Percentiles rank a stretch among this genome's conserved stretches.
phyloP scores from a whole-genome alignment of 2,797 vertebrate genomes.

The Sebastolobus alascanus region DNA sequence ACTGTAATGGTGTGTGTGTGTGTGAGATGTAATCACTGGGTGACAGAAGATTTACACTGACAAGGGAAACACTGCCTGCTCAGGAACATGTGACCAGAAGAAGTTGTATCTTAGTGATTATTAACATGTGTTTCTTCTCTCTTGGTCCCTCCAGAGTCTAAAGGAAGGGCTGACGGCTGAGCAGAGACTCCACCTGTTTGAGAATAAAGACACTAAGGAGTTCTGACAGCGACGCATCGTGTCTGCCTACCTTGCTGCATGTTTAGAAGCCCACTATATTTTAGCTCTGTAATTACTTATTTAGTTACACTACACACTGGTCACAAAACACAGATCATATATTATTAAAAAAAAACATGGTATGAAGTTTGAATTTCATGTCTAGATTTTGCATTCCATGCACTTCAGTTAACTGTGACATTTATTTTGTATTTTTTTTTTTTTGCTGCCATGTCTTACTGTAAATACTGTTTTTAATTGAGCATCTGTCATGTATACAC shows the following conservation, averaged over 20 bases:
- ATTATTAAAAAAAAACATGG: constrained; percentile 78
- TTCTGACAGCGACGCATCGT: constrained; percentile 80
- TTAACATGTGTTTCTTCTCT: constrained; percentile 33
- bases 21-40: constrained; percentile 15
- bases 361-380: constrained; percentile 87
- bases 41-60: constrained; percentile 22
- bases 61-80: constrained; percentile 35
- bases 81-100: constrained; percentile 12
- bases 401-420: constrained; percentile 90
- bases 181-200: constrained; percentile 89
- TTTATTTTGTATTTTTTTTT: constrained; percentile 71
- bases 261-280: constrained; percentile 83
- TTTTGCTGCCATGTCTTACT: constrained; percentile 85
- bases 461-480: constrained; percentile 90
- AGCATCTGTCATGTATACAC: constrained; percentile 82
- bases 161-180: constrained; percentile 89
- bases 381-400: constrained; percentile 87
- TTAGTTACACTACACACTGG: constrained; percentile 86
- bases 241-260: constrained; percentile 77
- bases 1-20: constrained; percentile 10
- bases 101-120: neutral
- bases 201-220: constrained; percentile 89
- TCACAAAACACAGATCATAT: constrained; percentile 81
- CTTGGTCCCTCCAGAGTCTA: constrained; percentile 80
- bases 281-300: constrained; percentile 84